Conservation (phyloP, 1,140 invertebrate species). For the Dryas iulia region DNA sequence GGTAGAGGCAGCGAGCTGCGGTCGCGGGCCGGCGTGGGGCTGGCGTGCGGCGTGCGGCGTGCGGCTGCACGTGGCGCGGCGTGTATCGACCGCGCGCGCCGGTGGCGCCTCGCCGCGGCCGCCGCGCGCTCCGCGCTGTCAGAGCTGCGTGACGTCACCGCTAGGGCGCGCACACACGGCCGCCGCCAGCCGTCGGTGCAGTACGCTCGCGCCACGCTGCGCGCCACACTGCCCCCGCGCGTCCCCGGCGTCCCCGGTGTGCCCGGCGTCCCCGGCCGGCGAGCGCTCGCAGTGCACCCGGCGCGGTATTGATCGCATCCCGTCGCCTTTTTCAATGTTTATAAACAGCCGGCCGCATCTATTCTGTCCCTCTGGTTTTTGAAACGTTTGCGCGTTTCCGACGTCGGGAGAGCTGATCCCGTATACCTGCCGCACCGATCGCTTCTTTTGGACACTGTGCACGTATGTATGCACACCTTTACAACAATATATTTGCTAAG, state of each 20-base stretch:
- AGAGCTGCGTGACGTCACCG: conserved; percentile 64
- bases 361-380: conserved; percentile 66
- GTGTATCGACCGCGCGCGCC: too few relatives aligned
- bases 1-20: conserved; percentile 4
- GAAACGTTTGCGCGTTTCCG: conserved; percentile 46
- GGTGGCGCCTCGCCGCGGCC: conserved; percentile 58
- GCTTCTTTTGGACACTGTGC: conserved; percentile 44
- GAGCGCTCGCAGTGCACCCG: conserved; percentile 46
- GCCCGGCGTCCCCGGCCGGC: conserved; percentile 31
- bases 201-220: conserved; percentile 52
- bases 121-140: conserved; percentile 55
- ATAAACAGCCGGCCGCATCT: conserved; percentile 74
- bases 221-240: conserved; percentile 45
- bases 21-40: conserved; percentile 30
- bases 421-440: conserved; percentile 47
- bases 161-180: conserved; percentile 66
- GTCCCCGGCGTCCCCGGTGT: conserved; percentile 45
- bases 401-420: conserved; percentile 49
- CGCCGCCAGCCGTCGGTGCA: conserved; percentile 55
- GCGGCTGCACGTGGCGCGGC: not conserved
- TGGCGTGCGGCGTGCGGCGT: conserved; percentile 21
- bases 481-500: conserved; percentile 25
- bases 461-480: conserved; percentile 62
- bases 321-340: conserved; percentile 68
- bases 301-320: conserved; percentile 69